These are phyloP conservation scores for Mythimna loreyi DNA, from an alignment of 2,888 invertebrate genomes.

Conservation along the genomic window DNA sequence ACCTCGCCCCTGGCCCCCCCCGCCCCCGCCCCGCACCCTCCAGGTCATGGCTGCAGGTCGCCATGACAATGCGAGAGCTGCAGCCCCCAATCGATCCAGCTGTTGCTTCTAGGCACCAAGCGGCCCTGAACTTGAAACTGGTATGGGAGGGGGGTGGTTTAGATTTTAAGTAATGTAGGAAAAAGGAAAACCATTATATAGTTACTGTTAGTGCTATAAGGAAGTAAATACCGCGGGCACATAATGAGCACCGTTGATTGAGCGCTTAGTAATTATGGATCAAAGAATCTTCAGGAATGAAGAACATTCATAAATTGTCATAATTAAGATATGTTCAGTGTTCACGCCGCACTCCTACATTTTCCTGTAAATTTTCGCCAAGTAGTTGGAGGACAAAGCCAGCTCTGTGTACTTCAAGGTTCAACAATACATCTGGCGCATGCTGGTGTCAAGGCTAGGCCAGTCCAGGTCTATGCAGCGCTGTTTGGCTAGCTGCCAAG, in stretches of 20 bases:
- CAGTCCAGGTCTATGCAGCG: constrained; percentile 60
- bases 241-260: constrained; percentile 8
- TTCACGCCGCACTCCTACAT: background rate
- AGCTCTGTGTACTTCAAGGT: constrained; percentile 49
- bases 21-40: constrained; percentile 67
- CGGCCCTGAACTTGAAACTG: constrained; percentile 74
- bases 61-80: constrained; percentile 75
- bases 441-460: constrained; percentile 65
- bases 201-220: background rate
- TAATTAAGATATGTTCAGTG: background rate
- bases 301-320: background rate
- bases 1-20: constrained; percentile 48
- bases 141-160: constrained; percentile 50
- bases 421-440: constrained; percentile 61
- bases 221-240: constrained; percentile 16
- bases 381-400: constrained; percentile 43
- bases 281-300: constrained; percentile 14
- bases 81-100: constrained; percentile 86
- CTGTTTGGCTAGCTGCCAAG: constrained; percentile 60
- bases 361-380: constrained; percentile 20
- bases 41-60: constrained; percentile 88
- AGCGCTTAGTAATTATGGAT: constrained; percentile 13
- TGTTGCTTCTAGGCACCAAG: constrained; percentile 82
- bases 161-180: constrained; percentile 12
- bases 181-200: constrained; percentile 1